phyloP scores from a whole-genome alignment of 2,113 vertebrate species.

The Hoplias malabaricus region DNA sequence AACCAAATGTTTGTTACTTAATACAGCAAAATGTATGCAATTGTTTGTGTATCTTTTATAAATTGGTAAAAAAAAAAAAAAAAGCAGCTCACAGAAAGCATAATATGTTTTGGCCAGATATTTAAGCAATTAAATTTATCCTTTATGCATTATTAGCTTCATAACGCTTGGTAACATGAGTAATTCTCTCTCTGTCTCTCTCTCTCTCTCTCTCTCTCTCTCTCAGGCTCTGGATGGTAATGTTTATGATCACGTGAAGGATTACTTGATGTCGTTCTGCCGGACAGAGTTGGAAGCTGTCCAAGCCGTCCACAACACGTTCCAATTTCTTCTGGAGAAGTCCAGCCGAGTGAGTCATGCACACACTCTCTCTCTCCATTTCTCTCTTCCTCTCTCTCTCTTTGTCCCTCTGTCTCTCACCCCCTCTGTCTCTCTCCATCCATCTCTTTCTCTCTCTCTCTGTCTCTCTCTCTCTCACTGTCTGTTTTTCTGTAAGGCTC shows the following conservation, averaged over 20 bases:
- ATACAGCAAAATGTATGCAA: too few relatives aligned
- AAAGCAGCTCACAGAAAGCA: too few relatives aligned
- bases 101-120: too few relatives aligned
- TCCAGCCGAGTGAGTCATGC: constrained; percentile 88
- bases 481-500: neutral
- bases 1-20: too few relatives aligned
- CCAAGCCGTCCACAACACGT: constrained; percentile 92
- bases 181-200: constrained; percentile 12
- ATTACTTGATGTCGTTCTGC: constrained; percentile 89
- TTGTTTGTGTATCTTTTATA: too few relatives aligned
- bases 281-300: constrained; percentile 93
- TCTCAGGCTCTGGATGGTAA: constrained; percentile 90
- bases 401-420: neutral
- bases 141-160: too few relatives aligned
- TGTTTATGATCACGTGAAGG: constrained; percentile 86
- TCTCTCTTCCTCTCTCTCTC: neutral
- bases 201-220: constrained; percentile 42
- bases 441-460: neutral
- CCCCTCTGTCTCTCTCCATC: neutral
- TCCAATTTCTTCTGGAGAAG: constrained; percentile 95
- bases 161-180: too few relatives aligned
- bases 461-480: neutral
- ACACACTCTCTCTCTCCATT: too few relatives aligned
- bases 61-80: too few relatives aligned
- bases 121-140: too few relatives aligned